Evolutionary conservation across 35 echinoderm and acorn worm genomes (phyloP).

Genomic region (Eucidaris tribuloides): DNA sequence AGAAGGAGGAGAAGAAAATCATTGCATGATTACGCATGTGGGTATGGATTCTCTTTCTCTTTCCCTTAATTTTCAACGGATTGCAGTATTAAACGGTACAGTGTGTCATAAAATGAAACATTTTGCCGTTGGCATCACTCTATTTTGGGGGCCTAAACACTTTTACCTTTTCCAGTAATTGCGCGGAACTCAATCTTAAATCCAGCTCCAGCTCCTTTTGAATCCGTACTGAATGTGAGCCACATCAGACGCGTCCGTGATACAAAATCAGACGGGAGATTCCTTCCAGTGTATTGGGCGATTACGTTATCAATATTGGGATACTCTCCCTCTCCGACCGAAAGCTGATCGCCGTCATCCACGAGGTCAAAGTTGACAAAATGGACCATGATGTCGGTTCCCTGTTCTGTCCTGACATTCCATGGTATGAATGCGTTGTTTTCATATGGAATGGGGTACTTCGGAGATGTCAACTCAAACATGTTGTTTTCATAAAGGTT

Average conservation of each 20-base stretch:
- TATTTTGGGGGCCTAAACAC: too few species aligned
- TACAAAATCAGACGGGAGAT: neutral
- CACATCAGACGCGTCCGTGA: neutral
- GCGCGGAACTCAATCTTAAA: neutral
- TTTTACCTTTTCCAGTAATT: neutral
- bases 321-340: neutral
- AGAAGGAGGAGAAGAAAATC: too few species aligned
- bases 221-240: neutral
- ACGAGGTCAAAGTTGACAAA: slow-evolving; percentile 8
- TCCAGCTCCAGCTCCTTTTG: neutral
- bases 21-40: too few species aligned
- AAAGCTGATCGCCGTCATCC: neutral
- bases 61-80: too few species aligned
- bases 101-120: too few species aligned
- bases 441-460: slow-evolving; percentile 1
- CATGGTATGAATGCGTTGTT: slow-evolving; percentile 17
- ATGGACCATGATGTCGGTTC: neutral
- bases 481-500: neutral
- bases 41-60: too few species aligned
- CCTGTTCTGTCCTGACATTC: neutral
- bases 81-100: too few species aligned
- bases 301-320: neutral
- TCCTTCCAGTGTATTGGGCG: neutral
- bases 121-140: too few species aligned
- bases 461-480: neutral